phyloP scores from a whole-genome alignment of 2,888 invertebrate genomes.

The Aspidiotus rigidus region DNA sequence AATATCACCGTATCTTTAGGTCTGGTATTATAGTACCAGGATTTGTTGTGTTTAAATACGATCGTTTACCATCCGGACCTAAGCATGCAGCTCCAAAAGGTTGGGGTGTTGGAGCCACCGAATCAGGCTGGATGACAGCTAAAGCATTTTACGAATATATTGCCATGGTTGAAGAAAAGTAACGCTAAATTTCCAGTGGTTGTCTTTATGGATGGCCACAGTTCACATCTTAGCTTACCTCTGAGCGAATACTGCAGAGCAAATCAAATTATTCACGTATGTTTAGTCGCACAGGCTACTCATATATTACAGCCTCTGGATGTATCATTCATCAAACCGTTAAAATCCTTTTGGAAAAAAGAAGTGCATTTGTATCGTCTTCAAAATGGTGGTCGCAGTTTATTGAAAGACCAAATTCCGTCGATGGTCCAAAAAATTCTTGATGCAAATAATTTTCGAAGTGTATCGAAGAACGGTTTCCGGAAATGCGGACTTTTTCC shows the following conservation, averaged over 20 bases:
- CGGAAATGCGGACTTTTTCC: neutral
- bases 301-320: slow-evolving; percentile 38
- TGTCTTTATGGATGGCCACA: slow-evolving; percentile 43
- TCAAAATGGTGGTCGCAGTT: slow-evolving; percentile 35
- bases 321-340: slow-evolving; percentile 36
- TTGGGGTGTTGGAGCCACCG: slow-evolving; percentile 36
- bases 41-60: no score
- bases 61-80: slow-evolving; percentile 35
- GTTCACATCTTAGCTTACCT: slow-evolving; percentile 40
- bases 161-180: slow-evolving; percentile 35
- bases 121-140: slow-evolving; percentile 37
- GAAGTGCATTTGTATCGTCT: slow-evolving; percentile 35
- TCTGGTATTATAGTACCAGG: no score
- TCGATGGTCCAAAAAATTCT: neutral
- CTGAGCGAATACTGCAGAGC: no score
- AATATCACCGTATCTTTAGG: no score
- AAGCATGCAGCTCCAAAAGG: slow-evolving; percentile 35
- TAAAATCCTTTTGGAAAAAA: slow-evolving; percentile 37
- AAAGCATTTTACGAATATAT: slow-evolving; percentile 37
- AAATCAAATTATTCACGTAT: slow-evolving; percentile 36
- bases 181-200: slow-evolving; percentile 39
- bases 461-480: neutral
- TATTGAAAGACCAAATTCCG: neutral
- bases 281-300: slow-evolving; percentile 37
- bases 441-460: neutral